Evolutionary conservation across 2,888 invertebrate species (phyloP).

Genomic region (Digitonthophagus gazella): DNA sequence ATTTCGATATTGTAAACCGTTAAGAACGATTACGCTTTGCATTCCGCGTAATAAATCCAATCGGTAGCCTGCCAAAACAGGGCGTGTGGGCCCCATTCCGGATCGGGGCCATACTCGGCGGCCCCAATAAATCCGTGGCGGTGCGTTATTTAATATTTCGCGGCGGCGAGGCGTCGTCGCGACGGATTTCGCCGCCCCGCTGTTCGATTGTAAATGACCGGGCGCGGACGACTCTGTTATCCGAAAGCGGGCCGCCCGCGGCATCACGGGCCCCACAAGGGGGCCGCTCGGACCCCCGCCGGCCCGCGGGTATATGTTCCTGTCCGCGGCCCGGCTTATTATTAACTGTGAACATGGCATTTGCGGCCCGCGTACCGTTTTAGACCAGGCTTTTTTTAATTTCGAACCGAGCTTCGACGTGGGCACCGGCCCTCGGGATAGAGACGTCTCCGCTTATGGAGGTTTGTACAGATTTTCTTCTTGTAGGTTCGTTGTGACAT

Average conservation of each 20-base stretch:
- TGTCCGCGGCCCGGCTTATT: slow-evolving; percentile 38
- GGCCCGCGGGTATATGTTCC: slow-evolving; percentile 33
- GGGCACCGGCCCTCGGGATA: not conserved
- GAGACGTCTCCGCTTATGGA: not conserved
- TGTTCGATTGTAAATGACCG: slow-evolving; percentile 34
- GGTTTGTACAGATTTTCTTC: not conserved
- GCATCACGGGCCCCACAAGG: slow-evolving; percentile 22
- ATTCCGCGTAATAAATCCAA: not conserved
- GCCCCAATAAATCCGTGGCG: not conserved
- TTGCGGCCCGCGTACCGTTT: slow-evolving; percentile 14
- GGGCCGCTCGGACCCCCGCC: slow-evolving; percentile 27
- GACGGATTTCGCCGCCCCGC: slow-evolving; percentile 31
- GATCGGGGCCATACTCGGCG: not conserved
- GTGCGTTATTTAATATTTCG: slow-evolving; percentile 22
- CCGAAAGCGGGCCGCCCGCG: slow-evolving; percentile 31
- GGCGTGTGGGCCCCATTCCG: not conserved
- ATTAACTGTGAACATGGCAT: slow-evolving; percentile 38
- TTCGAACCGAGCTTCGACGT: not conserved
- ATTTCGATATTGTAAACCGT: too few species aligned
- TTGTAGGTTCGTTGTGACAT: too few species aligned
- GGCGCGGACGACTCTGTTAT: slow-evolving; percentile 34
- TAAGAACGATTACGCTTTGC: too few species aligned
- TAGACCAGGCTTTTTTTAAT: not conserved
- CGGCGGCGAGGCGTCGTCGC: slow-evolving; percentile 29
- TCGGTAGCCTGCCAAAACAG: not conserved